Evolutionary conservation across 1,140 invertebrate genomes (phyloP).

Genomic region (Arion vulgaris): DNA sequence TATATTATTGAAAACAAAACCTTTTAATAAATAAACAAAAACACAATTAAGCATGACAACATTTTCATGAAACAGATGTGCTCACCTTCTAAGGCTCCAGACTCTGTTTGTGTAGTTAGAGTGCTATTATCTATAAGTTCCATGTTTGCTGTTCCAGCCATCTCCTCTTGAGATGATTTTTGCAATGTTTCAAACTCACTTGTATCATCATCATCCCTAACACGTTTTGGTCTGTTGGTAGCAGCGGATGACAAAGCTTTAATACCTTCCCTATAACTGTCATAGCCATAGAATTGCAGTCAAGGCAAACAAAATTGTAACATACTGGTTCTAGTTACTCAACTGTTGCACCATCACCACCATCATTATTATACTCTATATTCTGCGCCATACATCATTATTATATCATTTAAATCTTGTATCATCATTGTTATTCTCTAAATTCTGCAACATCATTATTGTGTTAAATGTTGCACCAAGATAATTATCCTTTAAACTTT

Average conservation of each 20-base stretch:
- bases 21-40: too few species aligned
- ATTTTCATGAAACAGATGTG: neutral
- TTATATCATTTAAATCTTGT: too few species aligned
- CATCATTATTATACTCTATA: too few species aligned
- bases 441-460: too few species aligned
- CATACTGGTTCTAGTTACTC: too few species aligned
- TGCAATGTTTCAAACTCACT: neutral
- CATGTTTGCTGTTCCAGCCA: neutral
- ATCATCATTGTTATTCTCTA: too few species aligned
- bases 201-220: constrained; percentile 5
- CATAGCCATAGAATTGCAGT: neutral
- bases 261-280: neutral
- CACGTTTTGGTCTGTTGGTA: constrained; percentile 1
- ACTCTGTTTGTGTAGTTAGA: neutral
- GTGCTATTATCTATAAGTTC: neutral
- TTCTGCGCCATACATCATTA: too few species aligned
- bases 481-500: too few species aligned
- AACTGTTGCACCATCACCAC: too few species aligned
- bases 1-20: too few species aligned
- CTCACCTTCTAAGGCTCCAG: neutral
- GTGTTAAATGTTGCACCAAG: too few species aligned
- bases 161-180: neutral
- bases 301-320: neutral
- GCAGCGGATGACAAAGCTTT: neutral
- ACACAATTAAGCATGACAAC: too few species aligned